Conservation (phyloP, 2,113 vertebrate species). For the Sinocyclocheilus maitianheensis region DNA sequence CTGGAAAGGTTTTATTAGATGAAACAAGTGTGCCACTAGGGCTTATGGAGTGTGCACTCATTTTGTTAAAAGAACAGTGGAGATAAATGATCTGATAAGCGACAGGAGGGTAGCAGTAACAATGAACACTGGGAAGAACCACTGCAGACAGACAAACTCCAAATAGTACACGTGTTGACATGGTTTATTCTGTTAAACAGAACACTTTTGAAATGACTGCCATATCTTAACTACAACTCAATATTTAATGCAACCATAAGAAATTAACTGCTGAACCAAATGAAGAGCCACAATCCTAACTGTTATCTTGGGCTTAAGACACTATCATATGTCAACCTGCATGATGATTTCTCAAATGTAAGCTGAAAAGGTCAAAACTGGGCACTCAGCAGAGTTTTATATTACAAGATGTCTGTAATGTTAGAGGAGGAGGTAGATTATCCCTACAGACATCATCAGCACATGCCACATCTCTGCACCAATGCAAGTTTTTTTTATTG, state of each 20-base stretch:
- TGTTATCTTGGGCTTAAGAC: background rate
- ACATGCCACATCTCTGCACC: constrained; percentile 7
- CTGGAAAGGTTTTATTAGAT: constrained; percentile 21
- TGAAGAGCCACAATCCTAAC: background rate
- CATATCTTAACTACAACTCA: background rate
- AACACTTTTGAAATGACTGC: background rate
- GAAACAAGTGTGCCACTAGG: constrained; percentile 13
- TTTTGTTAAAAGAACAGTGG: constrained; percentile 10
- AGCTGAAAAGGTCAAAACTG: constrained; percentile 16
- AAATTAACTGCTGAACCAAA: background rate
- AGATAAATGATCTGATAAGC: constrained; percentile 20
- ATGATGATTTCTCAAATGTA: constrained; percentile 21
- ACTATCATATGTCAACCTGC: constrained; percentile 1
- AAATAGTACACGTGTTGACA: background rate
- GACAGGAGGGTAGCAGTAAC: background rate
- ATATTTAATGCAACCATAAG: background rate
- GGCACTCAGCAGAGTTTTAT: constrained; percentile 15
- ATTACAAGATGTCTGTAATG: constrained; percentile 31
- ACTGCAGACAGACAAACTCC: background rate
- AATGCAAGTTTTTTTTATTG: background rate
- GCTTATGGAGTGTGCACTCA: constrained; percentile 15
- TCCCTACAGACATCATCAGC: constrained; percentile 6
- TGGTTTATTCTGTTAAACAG: background rate
- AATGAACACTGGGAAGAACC: background rate
- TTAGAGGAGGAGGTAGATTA: constrained; percentile 26